Evolutionary conservation across 92 coral and sea anemone genomes (phyloP), one percentile per base, ranked within the genome.

Genomic region (Hydrozoanthus gracilis): DNA sequence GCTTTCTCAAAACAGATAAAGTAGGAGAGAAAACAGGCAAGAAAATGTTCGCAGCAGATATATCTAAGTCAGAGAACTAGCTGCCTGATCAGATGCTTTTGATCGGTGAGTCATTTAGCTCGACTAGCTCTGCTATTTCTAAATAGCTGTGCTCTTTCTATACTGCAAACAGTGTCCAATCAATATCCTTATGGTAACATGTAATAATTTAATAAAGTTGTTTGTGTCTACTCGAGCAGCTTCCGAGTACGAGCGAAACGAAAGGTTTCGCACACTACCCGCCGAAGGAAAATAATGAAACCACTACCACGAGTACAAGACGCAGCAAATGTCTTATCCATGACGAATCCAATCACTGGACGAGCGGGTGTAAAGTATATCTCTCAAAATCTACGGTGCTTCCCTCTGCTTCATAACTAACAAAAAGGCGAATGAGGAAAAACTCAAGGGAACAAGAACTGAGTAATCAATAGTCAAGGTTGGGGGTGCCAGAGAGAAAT

Each of bases 271-370:
- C 11, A 5, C 88, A 92, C 83, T 72, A 77, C n/a, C 8, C 78
- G 60, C 54, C 49, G 54, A 76, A 45, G 69, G 69, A 82, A 51
- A 87, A 86, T 20, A n/a, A 45, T 51, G 78, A 54, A 44, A 86
- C 55, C 52, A 67, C 74, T 52, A 55, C 60, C 51, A 13, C 18
- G 62, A 6, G 51, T 70, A 17, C 15, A 46, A 13, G 76, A 58
- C 68, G 51, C 18, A 66, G 54, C 50, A 92, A 90, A 71, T 89
- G 92, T 66, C 61, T 86, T n/a, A n/a, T n/a, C n/a, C n/a, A n/a
- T n/a, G n/a, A n/a, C n/a, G n/a, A n/a, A n/a, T 91, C 27, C n/a
- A 72, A 69, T 27, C 95, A 92, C 75, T 71, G 60, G 48, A 92
- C 92, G 8, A 54, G 66, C 44, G 91, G 87, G 44, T 89, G 91